Percentiles rank a stretch among this genome's conserved stretches.
Conservation (phyloP, 2,888 invertebrate genomes). For the Kryphioiulus occultus region DNA sequence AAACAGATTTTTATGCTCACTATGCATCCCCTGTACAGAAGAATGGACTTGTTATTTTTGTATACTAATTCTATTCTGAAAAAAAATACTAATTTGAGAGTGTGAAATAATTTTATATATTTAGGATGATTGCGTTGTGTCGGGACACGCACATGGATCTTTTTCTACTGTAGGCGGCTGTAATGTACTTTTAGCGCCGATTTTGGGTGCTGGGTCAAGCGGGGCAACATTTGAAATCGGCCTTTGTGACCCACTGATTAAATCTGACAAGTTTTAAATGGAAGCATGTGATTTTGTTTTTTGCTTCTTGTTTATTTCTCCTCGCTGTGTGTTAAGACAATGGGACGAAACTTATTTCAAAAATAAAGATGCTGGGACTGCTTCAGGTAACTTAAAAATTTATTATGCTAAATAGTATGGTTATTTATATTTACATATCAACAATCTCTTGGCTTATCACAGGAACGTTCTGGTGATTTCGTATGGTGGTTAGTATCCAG, state of each 20-base stretch:
- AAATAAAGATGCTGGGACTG: neutral
- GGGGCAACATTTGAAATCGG: neutral
- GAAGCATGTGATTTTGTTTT: neutral
- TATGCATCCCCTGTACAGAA: conserved; percentile 21
- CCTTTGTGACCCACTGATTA: conserved; percentile 16
- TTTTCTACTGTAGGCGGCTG: conserved; percentile 35
- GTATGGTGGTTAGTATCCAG: conserved; percentile 84
- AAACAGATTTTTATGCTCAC: conserved; percentile 35
- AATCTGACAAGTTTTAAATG: conserved; percentile 31
- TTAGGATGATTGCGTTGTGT: conserved; percentile 35
- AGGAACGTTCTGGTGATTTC: conserved; percentile 22
- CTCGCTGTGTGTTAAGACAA: neutral
- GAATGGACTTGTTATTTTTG: conserved; percentile 28
- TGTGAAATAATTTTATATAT: conserved; percentile 33
- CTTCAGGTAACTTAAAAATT: neutral
- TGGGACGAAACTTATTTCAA: neutral
- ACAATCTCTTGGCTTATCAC: conserved; percentile 16
- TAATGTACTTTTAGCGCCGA: conserved; percentile 30
- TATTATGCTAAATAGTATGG: neutral
- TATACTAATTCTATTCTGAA: conserved; percentile 35
- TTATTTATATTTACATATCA: conserved; percentile 20
- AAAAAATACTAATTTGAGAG: conserved; percentile 25
- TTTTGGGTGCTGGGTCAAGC: conserved; percentile 26
- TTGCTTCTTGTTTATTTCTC: neutral
- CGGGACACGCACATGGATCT: conserved; percentile 33